Evolutionary conservation across 2,888 invertebrate genomes (phyloP), one percentile per base, ranked within the genome.

Genomic region (Cryptocephalus moraei): DNA sequence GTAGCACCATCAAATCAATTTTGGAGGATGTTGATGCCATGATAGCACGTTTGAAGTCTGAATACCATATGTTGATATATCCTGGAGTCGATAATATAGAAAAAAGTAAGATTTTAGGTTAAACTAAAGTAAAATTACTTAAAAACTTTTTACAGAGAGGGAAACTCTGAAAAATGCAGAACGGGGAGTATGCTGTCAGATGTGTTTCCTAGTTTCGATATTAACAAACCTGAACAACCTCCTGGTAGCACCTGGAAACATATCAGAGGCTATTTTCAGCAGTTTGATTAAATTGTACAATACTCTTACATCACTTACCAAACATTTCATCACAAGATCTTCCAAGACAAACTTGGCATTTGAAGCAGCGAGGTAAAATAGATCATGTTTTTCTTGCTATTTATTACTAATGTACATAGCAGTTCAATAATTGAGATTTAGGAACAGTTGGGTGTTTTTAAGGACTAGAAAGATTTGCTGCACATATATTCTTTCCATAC

Each of bases 301-400:
- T 11, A 73, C 76, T 41, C 61, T 81, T 6, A 75, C 73, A 46
- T 72, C 73, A 45, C 63, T 82, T 32, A 73, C 80, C 0, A 81
- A 77, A 61, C 79, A 82, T 66, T 82, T 81, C 55, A 64, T 72
- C 12, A 58, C 60, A 8, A 72, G 76, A 51, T 76, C 76, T 9
- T 67, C 72, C 1, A 66, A 67, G 48, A 62, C 67, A 9, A 73
- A 74, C 61, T 66, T 70, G 39, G 72, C 71, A 1, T 77, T 77
- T 56, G 73, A 75, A 61, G 65, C 70, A 38, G 74, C 75, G 11
- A 73, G 72, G 77, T 77, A 55, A 56, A 22, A 22, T 22, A 22
- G 22, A 22, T 22, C 22, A 22, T 6, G 3, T 22, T 22, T 22
- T 22, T 22, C 22, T 4, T 22, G 22, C 22, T 6, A 4, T 22